Percentiles rank a stretch among this genome's conserved stretches.
phyloP scores from a whole-genome alignment of 1,140 invertebrate genomes.

The Calephelis virginiensis region DNA sequence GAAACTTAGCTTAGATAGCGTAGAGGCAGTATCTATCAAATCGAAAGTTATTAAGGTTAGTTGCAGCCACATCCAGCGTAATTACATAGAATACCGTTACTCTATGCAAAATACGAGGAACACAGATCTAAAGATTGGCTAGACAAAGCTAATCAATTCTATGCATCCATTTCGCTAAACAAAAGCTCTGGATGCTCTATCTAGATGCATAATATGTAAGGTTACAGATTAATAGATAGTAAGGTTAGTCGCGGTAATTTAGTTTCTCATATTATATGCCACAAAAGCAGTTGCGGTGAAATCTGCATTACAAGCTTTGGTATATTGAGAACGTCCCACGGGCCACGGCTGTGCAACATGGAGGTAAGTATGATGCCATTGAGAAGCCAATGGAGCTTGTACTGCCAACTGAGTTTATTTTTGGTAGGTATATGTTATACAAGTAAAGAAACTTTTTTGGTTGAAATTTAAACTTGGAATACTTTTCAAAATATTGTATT shows the following conservation, averaged over 20 bases:
- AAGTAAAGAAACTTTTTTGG: too few species aligned
- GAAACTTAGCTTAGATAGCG: too few species aligned
- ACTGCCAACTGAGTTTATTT: too few species aligned
- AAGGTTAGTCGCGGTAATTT: slow-evolving; percentile 1
- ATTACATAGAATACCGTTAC: slow-evolving; percentile 15
- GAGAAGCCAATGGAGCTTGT: too few species aligned
- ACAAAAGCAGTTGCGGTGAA: too few species aligned
- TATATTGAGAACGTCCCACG: too few species aligned
- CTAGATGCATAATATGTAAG: slow-evolving; percentile 15
- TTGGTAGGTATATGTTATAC: too few species aligned
- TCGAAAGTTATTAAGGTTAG: background rate
- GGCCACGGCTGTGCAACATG: too few species aligned
- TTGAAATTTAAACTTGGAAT: too few species aligned
- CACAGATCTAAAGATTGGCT: slow-evolving; percentile 10
- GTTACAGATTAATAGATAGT: background rate
- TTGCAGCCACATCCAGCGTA: background rate
- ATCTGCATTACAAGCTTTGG: too few species aligned
- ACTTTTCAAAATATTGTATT: too few species aligned
- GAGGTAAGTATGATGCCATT: too few species aligned
- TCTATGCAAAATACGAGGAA: slow-evolving; percentile 3
- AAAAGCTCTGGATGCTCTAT: slow-evolving; percentile 7
- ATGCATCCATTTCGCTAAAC: slow-evolving; percentile 14
- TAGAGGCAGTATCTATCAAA: background rate
- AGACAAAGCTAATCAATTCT: slow-evolving; percentile 14
- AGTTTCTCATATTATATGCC: background rate